phyloP scores from a whole-genome alignment of 2,888 invertebrate species.

The Dynastes maya region DNA sequence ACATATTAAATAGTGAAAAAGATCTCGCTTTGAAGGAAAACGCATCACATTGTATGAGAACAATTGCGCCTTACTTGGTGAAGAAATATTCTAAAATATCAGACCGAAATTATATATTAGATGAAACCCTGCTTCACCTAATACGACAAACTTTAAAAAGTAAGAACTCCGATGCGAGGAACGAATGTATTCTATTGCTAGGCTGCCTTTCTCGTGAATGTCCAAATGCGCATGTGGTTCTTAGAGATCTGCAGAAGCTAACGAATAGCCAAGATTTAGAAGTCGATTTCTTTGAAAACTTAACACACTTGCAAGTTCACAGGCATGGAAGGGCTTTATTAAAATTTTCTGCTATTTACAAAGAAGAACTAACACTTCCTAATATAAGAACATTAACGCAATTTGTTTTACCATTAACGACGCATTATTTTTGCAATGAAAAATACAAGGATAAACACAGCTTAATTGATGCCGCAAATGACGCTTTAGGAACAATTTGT shows the following conservation, averaged over 20 bases:
- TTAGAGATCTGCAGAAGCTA: constrained; percentile 80
- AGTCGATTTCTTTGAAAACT: constrained; percentile 95
- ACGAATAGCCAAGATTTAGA: constrained; percentile 84
- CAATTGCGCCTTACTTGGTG: constrained; percentile 78
- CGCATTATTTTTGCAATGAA: constrained; percentile 85
- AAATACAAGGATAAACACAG: constrained; percentile 84
- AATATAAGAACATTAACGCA: constrained; percentile 84
- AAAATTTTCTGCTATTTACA: constrained; percentile 81
- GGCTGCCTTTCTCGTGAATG: constrained; percentile 85
- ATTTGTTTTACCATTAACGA: constrained; percentile 88
- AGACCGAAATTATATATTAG: constrained; percentile 80
- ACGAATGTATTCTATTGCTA: constrained; percentile 86
- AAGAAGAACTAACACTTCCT: constrained; percentile 75
- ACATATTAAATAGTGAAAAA: constrained; percentile 83
- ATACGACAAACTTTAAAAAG: constrained; percentile 82
- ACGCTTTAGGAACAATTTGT: constrained; percentile 84
- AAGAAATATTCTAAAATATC: constrained; percentile 72
- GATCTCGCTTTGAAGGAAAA: constrained; percentile 89
- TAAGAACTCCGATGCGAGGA: constrained; percentile 80
- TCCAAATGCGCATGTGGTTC: constrained; percentile 79
- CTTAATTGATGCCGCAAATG: constrained; percentile 88
- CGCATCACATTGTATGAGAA: constrained; percentile 82
- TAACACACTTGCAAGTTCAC: constrained; percentile 90
- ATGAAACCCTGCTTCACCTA: constrained; percentile 81
- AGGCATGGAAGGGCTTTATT: constrained; percentile 87